Percentiles rank a stretch among this genome's conserved stretches.
These are phyloP conservation scores for Tineola bisselliella DNA, from an alignment of 2,888 invertebrate genomes.

Conservation along the genomic window DNA sequence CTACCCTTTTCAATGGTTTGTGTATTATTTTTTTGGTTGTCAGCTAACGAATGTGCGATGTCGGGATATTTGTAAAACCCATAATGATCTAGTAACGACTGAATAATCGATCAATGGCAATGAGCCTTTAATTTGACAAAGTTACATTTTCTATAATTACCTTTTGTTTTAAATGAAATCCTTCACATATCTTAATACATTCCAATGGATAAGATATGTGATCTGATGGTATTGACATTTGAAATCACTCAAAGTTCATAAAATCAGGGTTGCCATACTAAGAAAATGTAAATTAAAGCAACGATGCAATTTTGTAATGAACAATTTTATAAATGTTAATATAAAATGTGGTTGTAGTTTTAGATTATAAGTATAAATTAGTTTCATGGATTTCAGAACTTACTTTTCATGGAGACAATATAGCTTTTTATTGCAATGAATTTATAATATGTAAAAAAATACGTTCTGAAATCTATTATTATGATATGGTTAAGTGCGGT, in stretches of 20 bases:
- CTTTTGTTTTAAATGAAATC: background rate
- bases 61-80: no score
- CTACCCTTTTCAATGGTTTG: no score
- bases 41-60: no score
- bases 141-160: no score
- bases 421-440: no score
- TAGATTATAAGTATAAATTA: background rate
- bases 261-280: conserved; percentile 32
- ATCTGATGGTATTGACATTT: conserved; percentile 18
- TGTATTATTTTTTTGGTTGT: no score
- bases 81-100: no score
- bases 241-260: conserved; percentile 43
- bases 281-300: background rate
- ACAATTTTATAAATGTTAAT: background rate
- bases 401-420: background rate
- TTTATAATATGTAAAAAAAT: no score
- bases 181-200: conserved; percentile 30
- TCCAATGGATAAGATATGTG: conserved; percentile 26
- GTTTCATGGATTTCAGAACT: background rate
- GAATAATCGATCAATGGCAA: no score
- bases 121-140: no score
- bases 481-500: background rate
- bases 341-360: background rate
- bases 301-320: background rate
- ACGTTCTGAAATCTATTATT: background rate